Base-by-base conservation (phyloP, 2,888 invertebrate genomes). In the Drosophila setosimentum region DNA sequence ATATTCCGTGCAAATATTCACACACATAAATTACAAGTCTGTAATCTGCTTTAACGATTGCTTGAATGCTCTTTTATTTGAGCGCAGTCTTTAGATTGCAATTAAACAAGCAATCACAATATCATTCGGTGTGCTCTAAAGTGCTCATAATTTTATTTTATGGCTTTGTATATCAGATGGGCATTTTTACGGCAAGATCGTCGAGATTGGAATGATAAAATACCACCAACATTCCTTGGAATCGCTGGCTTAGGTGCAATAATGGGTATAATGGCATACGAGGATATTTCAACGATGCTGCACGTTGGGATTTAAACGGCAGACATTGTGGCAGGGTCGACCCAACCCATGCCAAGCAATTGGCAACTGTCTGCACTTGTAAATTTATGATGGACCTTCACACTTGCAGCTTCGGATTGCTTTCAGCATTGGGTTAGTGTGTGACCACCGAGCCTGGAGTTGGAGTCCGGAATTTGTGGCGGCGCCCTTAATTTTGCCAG, bases 361-460 rank as follows among this genome's bases (percentile, higher is more conserved):
- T 76, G 82, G 77, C 66, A 78, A 62, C 86, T 85, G 86, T 87
- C 83, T 71, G 85, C 90, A 84, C 83, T 85, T 73, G 70, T 61
- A 75, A 87, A 84, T 85, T 85, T 85, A 85, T 89, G 90, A 85
- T 68, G 67, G 80, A 85, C 84, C 84, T 85, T 89, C 88, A 70
- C 70, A 73, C 84, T 65, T 68, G 69, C 64, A 59, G 60, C 45
- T 50, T 50, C 29, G 51, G 18, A 72, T 66, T 67, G 45, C 42
- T 35, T 59, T 59, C 21, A 50, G 30, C 32, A 27, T 62, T 29
- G 11, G 6, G 16, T 40, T 37, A 42, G 48, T 42, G 51, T 16
- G 21, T 30, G 30, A 33, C 6, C 18, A 48, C 48, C 24, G n/a
- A 13, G 6, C 3, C n/a, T 13, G 67, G 3, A 45, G 6, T 21